Conservation (phyloP, 2,797 vertebrate genomes). For the Rhodeus uyekii region DNA sequence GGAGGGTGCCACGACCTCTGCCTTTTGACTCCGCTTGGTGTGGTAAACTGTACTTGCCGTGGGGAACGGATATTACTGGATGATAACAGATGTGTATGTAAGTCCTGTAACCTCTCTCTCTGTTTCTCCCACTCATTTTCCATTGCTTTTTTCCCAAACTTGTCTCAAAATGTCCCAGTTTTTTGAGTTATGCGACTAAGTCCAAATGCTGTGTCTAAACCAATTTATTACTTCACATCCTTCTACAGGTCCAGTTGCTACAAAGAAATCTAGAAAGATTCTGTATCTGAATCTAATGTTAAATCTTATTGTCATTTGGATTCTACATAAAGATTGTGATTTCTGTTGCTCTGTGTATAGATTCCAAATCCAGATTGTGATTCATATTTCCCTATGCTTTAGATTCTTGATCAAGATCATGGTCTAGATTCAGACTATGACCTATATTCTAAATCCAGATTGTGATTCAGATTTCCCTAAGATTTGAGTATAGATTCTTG, state of each 20-base stretch:
- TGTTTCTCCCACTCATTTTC: slow-evolving; percentile 18
- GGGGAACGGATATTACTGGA: slow-evolving; percentile 90
- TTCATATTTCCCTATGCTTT: background rate
- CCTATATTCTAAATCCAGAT: background rate
- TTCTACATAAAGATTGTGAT: background rate
- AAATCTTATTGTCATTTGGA: background rate
- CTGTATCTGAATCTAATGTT: background rate
- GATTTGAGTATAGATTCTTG: background rate
- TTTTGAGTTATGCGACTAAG: background rate
- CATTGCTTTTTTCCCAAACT: background rate
- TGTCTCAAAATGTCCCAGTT: background rate
- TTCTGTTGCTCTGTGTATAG: background rate
- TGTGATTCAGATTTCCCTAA: background rate
- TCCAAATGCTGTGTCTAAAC: background rate
- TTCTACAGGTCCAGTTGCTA: background rate
- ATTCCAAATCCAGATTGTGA: background rate
- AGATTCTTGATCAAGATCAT: background rate
- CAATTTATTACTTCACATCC: background rate
- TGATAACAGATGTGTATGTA: slow-evolving; percentile 99
- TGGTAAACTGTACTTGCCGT: slow-evolving; percentile 92
- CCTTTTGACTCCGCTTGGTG: slow-evolving; percentile 87
- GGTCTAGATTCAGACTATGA: background rate
- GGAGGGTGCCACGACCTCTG: slow-evolving; percentile 97
- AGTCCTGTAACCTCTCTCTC: slow-evolving; percentile 73
- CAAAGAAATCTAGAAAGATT: background rate